Base-by-base conservation (phyloP, 2,888 invertebrate species). In the Thalpophila matura region DNA sequence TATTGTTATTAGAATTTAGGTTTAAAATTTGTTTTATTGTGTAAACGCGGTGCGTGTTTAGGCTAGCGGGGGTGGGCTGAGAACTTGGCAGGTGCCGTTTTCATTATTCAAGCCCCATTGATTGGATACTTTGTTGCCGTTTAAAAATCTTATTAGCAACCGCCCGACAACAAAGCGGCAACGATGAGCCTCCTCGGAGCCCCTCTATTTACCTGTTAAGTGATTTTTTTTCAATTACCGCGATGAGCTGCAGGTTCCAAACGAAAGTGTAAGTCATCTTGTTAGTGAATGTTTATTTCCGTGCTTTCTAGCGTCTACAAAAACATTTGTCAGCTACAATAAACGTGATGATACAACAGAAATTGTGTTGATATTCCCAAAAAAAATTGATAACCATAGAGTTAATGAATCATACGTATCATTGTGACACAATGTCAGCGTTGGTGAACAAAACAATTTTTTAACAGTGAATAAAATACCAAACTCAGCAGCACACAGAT, bases 81-180 rank as follows among this genome's bases (percentile, higher is more conserved):
- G 94, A 94, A 93, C 89, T 75, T 82, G 81, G 86, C 95, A 95
- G 95, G 94, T 95, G 95, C 87, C 87, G 86, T 90, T 91, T 95
- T 95, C 94, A 95, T 95, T 95, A 95, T 95, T 95, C 94, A 94
- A 91, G 91, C 91, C 80, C 90, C 94, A 95, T 95, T 94, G 95
- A 95, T 95, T 95, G 92, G 94, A 91, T 94, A 94, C 94, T 94
- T 93, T 94, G 94, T 94, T 91, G 93, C 90, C 93, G 92, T 94
- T 94, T 94, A 94, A 95, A 95, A 94, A 94, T 93, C 93, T 94
- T 94, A 94, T 94, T 94, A 94, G 91, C 92, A 91, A 93, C 93
- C 91, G 84, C 80, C 88, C 87, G 89, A 88, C 91, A 91, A 93
- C 92, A 93, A 93, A 91, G 86, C 86, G 85, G 50, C 37, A 40